A percentile compares a stretch with the other conserved stretches of the same genome.
These are phyloP conservation scores for Amniataba percoides DNA, from an alignment of 2,797 vertebrate genomes.

Conservation along the genomic window DNA sequence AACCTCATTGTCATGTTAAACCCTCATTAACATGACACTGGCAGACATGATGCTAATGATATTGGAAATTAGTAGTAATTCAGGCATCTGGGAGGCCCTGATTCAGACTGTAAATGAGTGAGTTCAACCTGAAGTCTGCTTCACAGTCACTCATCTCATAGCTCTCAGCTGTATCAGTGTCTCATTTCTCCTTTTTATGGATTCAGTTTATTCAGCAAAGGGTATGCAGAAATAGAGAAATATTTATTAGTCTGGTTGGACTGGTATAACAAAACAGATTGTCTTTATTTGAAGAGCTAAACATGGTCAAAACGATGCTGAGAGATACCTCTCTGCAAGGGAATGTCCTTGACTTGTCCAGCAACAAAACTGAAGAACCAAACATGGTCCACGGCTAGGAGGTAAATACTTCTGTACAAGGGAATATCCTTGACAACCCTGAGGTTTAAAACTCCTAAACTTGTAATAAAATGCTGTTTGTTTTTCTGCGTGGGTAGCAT, in stretches of 20 bases:
- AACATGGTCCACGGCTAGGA: slow-evolving; percentile 20
- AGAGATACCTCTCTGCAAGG: not conserved
- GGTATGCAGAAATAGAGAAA: slow-evolving; percentile 11
- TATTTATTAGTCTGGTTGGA: slow-evolving; percentile 11
- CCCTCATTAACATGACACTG: slow-evolving; percentile 82
- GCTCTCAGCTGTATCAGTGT: not conserved
- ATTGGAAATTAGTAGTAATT: slow-evolving; percentile 77
- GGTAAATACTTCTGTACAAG: not conserved
- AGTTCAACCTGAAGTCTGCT: slow-evolving; percentile 40
- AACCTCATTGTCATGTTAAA: slow-evolving; percentile 81
- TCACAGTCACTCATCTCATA: slow-evolving; percentile 25
- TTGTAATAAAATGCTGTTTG: not conserved
- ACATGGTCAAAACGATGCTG: slow-evolving; percentile 23
- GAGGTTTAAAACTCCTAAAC: slow-evolving; percentile 6
- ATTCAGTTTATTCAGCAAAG: slow-evolving; percentile 22
- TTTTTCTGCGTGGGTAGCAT: not conserved
- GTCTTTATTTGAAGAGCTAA: slow-evolving; percentile 16
- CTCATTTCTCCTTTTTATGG: not conserved
- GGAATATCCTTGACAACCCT: slow-evolving; percentile 40
- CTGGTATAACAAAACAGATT: slow-evolving; percentile 20
- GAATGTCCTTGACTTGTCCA: slow-evolving; percentile 38
- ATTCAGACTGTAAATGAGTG: slow-evolving; percentile 48
- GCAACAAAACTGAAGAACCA: slow-evolving; percentile 22
- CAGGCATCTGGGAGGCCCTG: slow-evolving; percentile 56
- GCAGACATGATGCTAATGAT: slow-evolving; percentile 81